A percentile compares a stretch with the other conserved stretches of the same genome.
phyloP scores from a whole-genome alignment of 2,797 vertebrate genomes.

The Ara ararauna region DNA sequence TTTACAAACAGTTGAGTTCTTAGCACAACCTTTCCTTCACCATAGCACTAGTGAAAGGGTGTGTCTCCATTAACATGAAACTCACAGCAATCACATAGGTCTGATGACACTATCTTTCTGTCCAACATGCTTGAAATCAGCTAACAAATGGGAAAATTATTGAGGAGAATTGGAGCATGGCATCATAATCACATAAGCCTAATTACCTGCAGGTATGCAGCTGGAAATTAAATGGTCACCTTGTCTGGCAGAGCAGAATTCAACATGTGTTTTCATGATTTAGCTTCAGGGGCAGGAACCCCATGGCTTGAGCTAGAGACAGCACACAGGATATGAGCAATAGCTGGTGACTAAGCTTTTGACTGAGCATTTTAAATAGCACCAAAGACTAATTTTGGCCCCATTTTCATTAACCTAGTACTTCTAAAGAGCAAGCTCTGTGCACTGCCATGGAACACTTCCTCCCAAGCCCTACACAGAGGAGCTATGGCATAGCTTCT shows the following conservation, averaged over 20 bases:
- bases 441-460: not conserved
- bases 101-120: not conserved
- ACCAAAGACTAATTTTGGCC: not conserved
- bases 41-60: not conserved
- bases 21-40: not conserved
- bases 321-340: not conserved
- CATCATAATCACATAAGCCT: not conserved
- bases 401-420: not conserved
- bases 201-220: slow-evolving; percentile 9
- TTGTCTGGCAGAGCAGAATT: slow-evolving; percentile 10
- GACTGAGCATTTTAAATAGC: not conserved
- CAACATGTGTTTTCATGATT: not conserved
- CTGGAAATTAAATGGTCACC: slow-evolving; percentile 11
- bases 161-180: not conserved
- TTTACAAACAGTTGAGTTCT: not conserved
- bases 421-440: not conserved
- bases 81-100: fast-evolving
- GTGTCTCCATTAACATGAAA: not conserved
- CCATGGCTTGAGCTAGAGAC: not conserved
- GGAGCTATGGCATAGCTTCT: not conserved
- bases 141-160: not conserved
- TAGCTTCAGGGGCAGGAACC: not conserved
- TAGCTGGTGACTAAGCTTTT: not conserved
- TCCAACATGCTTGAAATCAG: not conserved
- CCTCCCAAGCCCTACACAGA: not conserved